These are phyloP conservation scores for Strigamia maritima DNA, from an alignment of 2,888 invertebrate genomes.

Conservation along the genomic window DNA sequence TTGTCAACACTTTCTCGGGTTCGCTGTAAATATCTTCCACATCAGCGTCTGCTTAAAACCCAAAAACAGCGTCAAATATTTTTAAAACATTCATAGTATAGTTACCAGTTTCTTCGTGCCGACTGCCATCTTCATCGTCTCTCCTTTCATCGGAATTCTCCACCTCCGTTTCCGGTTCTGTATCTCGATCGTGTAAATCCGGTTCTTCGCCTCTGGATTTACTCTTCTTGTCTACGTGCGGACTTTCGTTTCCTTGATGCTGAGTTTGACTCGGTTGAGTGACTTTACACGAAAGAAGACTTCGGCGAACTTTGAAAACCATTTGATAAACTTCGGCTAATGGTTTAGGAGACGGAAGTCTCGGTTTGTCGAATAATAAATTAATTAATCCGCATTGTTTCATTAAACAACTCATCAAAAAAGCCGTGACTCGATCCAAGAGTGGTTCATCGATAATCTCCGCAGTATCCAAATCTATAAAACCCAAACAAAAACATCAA, in stretches of 20 bases:
- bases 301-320: constrained; percentile 46
- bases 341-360: constrained; percentile 39
- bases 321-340: constrained; percentile 46
- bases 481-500: background rate
- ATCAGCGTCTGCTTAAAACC: constrained; percentile 35
- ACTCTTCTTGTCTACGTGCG: constrained; percentile 37
- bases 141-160: constrained; percentile 46
- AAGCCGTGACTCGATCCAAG: constrained; percentile 56
- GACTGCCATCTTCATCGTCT: constrained; percentile 36
- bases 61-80: background rate
- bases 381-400: constrained; percentile 58
- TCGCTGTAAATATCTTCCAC: constrained; percentile 36
- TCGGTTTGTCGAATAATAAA: constrained; percentile 51
- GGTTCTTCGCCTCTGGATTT: constrained; percentile 42
- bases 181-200: constrained; percentile 40
- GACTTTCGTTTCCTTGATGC: constrained; percentile 40
- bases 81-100: background rate
- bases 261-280: background rate
- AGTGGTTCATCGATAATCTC: constrained; percentile 54
- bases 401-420: constrained; percentile 57
- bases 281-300: constrained; percentile 43
- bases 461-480: constrained; percentile 56
- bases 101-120: constrained; percentile 35
- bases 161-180: constrained; percentile 41
- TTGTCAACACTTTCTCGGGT: constrained; percentile 25